These are phyloP conservation scores for Solenodon paradoxus DNA, from an alignment of 2,113 vertebrate species.

Conservation along the genomic window DNA sequence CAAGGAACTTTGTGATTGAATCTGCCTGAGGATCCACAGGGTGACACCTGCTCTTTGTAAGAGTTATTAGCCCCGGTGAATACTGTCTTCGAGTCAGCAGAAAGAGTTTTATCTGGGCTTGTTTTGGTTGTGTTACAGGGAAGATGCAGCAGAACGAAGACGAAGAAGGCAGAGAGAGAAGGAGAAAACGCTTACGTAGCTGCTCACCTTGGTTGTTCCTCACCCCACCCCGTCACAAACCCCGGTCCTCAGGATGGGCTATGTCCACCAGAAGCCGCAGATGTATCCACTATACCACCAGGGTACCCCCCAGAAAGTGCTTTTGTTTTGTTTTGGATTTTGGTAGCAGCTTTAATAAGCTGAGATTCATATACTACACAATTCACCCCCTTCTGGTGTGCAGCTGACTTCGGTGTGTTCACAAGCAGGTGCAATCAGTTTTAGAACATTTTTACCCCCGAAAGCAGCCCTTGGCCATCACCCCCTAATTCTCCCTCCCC, in stretches of 20 bases:
- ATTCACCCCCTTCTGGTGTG: too few relatives aligned
- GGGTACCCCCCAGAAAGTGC: too few relatives aligned
- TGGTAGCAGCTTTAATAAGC: neutral
- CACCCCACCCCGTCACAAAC: too few relatives aligned
- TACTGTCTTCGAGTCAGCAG: neutral
- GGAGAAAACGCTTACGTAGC: too few relatives aligned
- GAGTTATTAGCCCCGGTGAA: neutral
- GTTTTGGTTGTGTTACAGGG: too few relatives aligned
- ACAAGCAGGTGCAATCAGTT: neutral
- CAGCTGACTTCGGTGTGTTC: neutral
- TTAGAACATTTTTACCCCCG: neutral
- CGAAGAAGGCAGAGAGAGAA: too few relatives aligned
- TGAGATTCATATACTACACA: neutral
- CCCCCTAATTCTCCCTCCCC: neutral
- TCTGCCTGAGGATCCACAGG: neutral
- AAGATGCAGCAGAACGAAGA: too few relatives aligned
- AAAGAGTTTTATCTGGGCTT: too few relatives aligned
- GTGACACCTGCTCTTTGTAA: neutral
- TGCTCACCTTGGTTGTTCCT: too few relatives aligned
- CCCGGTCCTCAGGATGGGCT: too few relatives aligned
- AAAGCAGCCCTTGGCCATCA: neutral
- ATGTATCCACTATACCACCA: too few relatives aligned
- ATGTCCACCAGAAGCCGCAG: too few relatives aligned
- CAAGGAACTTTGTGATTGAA: neutral
- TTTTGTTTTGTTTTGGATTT: neutral